A percentile compares a stretch with the other conserved stretches of the same genome.
Conservation (phyloP, 1,140 invertebrate genomes). For the Solen grandis region DNA sequence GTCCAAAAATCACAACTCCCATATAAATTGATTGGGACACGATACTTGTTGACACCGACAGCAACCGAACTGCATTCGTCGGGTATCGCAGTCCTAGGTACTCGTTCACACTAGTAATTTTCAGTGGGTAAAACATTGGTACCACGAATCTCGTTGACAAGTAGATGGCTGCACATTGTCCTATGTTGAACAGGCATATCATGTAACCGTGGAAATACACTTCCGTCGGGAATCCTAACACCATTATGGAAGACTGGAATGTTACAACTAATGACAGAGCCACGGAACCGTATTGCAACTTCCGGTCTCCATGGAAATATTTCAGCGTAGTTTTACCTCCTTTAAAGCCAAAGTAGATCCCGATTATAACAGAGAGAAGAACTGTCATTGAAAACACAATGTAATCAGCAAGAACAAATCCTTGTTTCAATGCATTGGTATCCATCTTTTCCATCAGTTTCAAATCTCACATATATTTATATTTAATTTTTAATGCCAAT, state of each 20-base stretch:
- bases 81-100: constrained; percentile 31
- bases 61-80: constrained; percentile 12
- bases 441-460: background rate
- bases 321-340: constrained; percentile 91
- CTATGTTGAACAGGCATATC: constrained; percentile 25
- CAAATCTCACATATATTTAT: too few relatives aligned
- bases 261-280: constrained; percentile 49
- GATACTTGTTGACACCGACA: constrained; percentile 21
- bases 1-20: constrained; percentile 42
- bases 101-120: constrained; percentile 69
- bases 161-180: constrained; percentile 59
- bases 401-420: constrained; percentile 44
- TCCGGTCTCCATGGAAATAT: constrained; percentile 86
- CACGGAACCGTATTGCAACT: constrained; percentile 40
- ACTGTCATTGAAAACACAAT: constrained; percentile 47
- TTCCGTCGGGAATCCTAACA: constrained; percentile 55
- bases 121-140: constrained; percentile 72
- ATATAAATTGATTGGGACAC: constrained; percentile 41
- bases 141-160: constrained; percentile 64
- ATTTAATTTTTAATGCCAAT: too few relatives aligned
- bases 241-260: constrained; percentile 76
- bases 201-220: constrained; percentile 50
- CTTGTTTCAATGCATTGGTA: background rate
- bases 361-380: constrained; percentile 84
- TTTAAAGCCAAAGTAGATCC: constrained; percentile 89